These are phyloP conservation scores for Nasonia oneida DNA, from an alignment of 2,888 invertebrate species.

Conservation along the genomic window DNA sequence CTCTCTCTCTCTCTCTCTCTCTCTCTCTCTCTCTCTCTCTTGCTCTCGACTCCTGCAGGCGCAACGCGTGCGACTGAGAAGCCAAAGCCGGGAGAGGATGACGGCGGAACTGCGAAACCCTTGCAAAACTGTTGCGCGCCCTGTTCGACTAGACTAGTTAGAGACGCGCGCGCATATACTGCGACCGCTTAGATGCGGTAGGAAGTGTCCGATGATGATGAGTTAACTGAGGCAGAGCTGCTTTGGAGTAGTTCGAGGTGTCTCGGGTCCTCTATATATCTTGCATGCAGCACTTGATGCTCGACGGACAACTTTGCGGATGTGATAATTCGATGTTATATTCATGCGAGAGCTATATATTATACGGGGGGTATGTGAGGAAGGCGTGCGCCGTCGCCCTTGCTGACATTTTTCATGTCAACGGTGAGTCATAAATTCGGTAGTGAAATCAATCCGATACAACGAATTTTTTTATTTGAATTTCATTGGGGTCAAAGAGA, in stretches of 20 bases:
- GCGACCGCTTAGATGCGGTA: conserved; percentile 28
- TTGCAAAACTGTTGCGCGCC: conserved; percentile 61
- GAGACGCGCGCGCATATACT: conserved; percentile 17
- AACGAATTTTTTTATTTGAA: neutral
- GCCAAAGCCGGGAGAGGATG: too few species aligned
- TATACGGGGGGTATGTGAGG: neutral
- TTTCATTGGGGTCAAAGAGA: neutral
- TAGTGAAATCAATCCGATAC: too few species aligned
- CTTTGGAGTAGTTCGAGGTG: neutral
- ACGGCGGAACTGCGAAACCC: neutral
- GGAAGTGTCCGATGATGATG: conserved; percentile 1
- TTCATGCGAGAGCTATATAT: neutral
- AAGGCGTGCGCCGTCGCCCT: neutral
- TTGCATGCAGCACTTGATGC: neutral
- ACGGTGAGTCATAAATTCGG: neutral
- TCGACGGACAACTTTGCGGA: neutral
- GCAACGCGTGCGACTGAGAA: too few species aligned
- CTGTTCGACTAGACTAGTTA: conserved; percentile 53
- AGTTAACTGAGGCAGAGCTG: neutral
- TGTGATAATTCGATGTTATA: neutral
- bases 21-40: neutral
- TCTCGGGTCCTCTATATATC: conserved; percentile 8
- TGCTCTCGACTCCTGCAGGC: too few species aligned
- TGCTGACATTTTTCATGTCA: neutral
- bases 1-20: neutral